phyloP scores from a whole-genome alignment of 2,113 vertebrate genomes.

The Gnathonemus longibarbis region DNA sequence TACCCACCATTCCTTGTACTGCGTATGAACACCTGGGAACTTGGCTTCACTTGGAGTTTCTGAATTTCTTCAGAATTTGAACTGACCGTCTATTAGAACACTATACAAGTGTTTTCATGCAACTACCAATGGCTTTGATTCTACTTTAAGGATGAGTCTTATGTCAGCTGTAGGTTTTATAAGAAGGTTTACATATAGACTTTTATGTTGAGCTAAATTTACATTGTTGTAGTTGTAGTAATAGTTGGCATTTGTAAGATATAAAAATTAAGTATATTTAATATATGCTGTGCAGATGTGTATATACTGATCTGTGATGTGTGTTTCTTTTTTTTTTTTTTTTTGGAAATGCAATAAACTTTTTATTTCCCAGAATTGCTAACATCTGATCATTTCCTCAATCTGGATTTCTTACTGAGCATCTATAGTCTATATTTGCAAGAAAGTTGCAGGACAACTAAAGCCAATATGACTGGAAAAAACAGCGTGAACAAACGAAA shows the following conservation, averaged over 20 bases:
- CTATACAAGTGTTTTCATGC: neutral
- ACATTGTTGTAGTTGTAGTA: neutral
- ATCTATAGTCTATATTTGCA: neutral
- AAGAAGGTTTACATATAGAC: neutral
- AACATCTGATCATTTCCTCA: neutral
- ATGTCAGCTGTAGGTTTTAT: neutral
- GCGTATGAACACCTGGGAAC: neutral
- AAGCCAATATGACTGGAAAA: neutral
- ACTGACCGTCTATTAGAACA: neutral
- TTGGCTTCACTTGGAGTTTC: no score
- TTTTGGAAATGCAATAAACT: constrained; percentile 13
- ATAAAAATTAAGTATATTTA: neutral
- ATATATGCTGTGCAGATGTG: constrained; percentile 16
- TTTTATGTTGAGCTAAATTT: neutral
- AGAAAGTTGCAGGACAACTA: neutral
- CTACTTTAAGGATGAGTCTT: neutral
- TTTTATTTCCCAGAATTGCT: neutral
- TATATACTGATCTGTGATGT: constrained; percentile 12
- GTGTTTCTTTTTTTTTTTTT: neutral
- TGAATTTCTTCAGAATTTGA: neutral
- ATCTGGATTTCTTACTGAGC: neutral
- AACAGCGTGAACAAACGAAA: neutral
- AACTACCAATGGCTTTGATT: neutral
- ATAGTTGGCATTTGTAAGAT: neutral
- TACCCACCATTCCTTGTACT: neutral